Base-by-base conservation (phyloP, 1,140 invertebrate genomes). In the Aphelenchoides fujianensis region DNA sequence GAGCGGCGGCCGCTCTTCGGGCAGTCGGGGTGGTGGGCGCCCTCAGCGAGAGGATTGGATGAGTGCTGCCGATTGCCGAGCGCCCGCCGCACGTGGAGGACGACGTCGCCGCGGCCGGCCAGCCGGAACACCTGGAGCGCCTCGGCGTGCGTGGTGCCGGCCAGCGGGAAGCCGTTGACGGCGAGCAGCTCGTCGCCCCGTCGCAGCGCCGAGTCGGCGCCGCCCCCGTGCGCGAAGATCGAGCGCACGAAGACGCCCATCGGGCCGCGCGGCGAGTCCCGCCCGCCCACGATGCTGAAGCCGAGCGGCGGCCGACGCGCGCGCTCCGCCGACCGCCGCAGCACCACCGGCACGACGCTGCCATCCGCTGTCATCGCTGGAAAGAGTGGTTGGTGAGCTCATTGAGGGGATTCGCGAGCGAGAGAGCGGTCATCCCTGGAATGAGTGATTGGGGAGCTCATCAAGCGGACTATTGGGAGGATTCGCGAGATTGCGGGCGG, bases 241-340 rank as follows among this genome's bases (percentile, higher is more conserved):
- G 92, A 92, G 85, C 94, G 92, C 0, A 95, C 91, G 85, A 91
- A 94, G 78, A 94, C 94, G 16, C 92, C 92, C 89, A 94, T 91
- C 76, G 89, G 90, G 1, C 92, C 92, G 81, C 91, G 91, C 0
- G 92, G 91, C 35, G 92, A 92, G 83, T 94, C 92, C 5, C 88
- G 89, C 48, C 92, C 92, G 31, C 92, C 93, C 28, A 94, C 92
- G 78, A 94, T 92, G 84, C 91, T 93, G 83, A 95, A 94, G 0
- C 92, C 93, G 28, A 95, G 87, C 68, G 41, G 5, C 19, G 55
- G 5, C 7, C 55, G 55, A 7, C 23, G 5, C 34, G 5, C 34
- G 28, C 55, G 5, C 41, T 23, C 41, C 12, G 41, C 23, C 23
- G 41, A 12, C 41, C 41, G 41, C 23, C 23, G 12, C 41, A 48